Percentiles rank a stretch among this genome's conserved stretches.
These are phyloP conservation scores for Bos javanicus DNA, from an alignment of 2,113 vertebrate genomes.

Conservation along the genomic window DNA sequence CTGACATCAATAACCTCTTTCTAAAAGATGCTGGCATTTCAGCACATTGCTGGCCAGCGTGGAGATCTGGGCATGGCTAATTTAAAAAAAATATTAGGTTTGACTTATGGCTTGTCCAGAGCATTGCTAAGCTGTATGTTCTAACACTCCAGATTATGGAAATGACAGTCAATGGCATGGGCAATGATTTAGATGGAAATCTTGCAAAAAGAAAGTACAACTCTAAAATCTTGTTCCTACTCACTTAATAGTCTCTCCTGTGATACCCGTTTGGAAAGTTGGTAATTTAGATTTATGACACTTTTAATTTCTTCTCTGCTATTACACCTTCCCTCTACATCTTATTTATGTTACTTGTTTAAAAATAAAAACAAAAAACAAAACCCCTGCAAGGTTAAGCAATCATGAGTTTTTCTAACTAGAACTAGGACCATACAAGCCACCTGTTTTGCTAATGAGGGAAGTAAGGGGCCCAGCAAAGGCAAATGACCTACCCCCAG, in stretches of 20 bases:
- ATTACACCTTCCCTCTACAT: slow-evolving; percentile 36
- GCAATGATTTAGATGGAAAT: slow-evolving; percentile 77
- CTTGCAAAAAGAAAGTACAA: slow-evolving; percentile 72
- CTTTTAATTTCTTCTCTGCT: slow-evolving; percentile 49
- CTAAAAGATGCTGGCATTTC: slow-evolving; percentile 79
- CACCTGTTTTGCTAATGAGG: slow-evolving; percentile 32
- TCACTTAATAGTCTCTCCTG: slow-evolving; percentile 70
- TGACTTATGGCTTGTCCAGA: slow-evolving; percentile 76
- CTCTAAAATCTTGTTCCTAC: slow-evolving; percentile 73
- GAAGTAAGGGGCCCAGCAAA: neutral
- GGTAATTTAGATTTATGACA: slow-evolving; percentile 59
- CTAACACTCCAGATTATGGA: slow-evolving; percentile 77
- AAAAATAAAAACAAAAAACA: neutral
- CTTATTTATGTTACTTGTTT: slow-evolving; percentile 49
- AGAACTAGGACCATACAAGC: neutral
- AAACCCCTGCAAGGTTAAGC: slow-evolving; percentile 22
- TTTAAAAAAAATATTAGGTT: slow-evolving; percentile 66
- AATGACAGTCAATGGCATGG: slow-evolving; percentile 77
- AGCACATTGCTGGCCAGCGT: slow-evolving; percentile 74
- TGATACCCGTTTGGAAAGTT: slow-evolving; percentile 60
- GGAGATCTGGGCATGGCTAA: slow-evolving; percentile 66
- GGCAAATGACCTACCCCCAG: neutral
- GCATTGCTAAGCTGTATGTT: slow-evolving; percentile 74
- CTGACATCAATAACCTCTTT: slow-evolving; percentile 81
- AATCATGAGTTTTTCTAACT: slow-evolving; percentile 27